Percentiles rank a stretch among this genome's conserved stretches.
Evolutionary conservation across 1,140 invertebrate genomes (phyloP).

Genomic region (Lanistes nyassanus): DNA sequence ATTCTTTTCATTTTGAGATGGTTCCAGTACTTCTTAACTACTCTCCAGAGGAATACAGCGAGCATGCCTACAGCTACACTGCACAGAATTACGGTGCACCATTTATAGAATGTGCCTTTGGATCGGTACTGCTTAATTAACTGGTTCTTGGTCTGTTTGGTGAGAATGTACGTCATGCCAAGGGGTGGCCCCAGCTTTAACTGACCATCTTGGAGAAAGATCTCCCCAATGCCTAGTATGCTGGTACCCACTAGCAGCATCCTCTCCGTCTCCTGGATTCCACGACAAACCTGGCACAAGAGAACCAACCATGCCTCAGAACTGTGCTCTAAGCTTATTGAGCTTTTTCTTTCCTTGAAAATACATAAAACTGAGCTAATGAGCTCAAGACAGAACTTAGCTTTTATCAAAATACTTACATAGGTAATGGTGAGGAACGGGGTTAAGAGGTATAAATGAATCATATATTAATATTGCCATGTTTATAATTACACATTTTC

Average conservation of each 20-base stretch:
- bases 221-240: slow-evolving; percentile 63
- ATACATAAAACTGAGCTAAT: neutral
- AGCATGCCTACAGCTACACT: slow-evolving; percentile 45
- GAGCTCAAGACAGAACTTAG: neutral
- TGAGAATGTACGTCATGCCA: slow-evolving; percentile 57
- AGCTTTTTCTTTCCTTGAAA: neutral
- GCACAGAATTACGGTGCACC: slow-evolving; percentile 46
- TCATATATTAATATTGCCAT: no score
- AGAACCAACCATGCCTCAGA: neutral
- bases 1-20: slow-evolving; percentile 30
- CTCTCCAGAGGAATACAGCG: slow-evolving; percentile 44
- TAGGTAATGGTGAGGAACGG: no score
- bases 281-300: slow-evolving; percentile 30
- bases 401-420: no score
- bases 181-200: slow-evolving; percentile 58
- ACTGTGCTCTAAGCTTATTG: neutral
- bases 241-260: slow-evolving; percentile 62
- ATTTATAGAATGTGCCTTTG: slow-evolving; percentile 48
- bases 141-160: slow-evolving; percentile 51
- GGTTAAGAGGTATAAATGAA: no score
- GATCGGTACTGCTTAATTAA: slow-evolving; percentile 52
- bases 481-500: no score
- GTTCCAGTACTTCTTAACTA: slow-evolving; percentile 32
- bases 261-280: slow-evolving; percentile 63
- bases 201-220: slow-evolving; percentile 51